phyloP scores from a whole-genome alignment of 2,797 vertebrate genomes.

The Leuciscus waleckii region DNA sequence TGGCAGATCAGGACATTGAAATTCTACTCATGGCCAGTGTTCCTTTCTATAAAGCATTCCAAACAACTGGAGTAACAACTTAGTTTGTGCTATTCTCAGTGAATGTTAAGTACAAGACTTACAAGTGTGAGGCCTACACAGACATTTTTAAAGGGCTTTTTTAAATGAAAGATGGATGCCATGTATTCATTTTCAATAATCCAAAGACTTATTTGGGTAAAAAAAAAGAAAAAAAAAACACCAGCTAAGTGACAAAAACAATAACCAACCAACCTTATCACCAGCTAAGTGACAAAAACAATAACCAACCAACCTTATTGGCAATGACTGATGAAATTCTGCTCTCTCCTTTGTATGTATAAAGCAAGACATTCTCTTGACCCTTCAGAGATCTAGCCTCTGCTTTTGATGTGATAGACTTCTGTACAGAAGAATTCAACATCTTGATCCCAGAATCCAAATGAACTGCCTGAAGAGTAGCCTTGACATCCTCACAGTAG shows the following conservation, averaged over 20 bases:
- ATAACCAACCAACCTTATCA: constrained; percentile 82
- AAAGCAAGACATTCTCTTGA: constrained; percentile 79
- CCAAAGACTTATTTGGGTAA: neutral
- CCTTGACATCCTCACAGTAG: constrained; percentile 81
- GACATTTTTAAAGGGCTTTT: neutral
- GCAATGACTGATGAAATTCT: constrained; percentile 88
- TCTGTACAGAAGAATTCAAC: constrained; percentile 85
- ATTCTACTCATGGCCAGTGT: constrained; percentile 35
- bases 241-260: too few species aligned
- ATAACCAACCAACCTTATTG: constrained; percentile 86
- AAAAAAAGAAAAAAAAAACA: neutral
- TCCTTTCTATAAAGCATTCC: constrained; percentile 42
- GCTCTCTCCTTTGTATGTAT: constrained; percentile 81
- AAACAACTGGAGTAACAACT: constrained; percentile 8
- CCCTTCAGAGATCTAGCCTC: constrained; percentile 81
- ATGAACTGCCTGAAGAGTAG: constrained; percentile 78
- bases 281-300: neutral
- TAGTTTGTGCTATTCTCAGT: constrained; percentile 16
- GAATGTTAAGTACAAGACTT: constrained; percentile 23
- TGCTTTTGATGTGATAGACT: constrained; percentile 79
- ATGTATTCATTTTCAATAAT: neutral
- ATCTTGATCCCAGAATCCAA: constrained; percentile 81
- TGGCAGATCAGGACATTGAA: constrained; percentile 12
- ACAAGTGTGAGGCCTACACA: neutral
- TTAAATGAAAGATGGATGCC: neutral